phyloP scores from a whole-genome alignment of 2,888 invertebrate species.

The Zygaena filipendulae region DNA sequence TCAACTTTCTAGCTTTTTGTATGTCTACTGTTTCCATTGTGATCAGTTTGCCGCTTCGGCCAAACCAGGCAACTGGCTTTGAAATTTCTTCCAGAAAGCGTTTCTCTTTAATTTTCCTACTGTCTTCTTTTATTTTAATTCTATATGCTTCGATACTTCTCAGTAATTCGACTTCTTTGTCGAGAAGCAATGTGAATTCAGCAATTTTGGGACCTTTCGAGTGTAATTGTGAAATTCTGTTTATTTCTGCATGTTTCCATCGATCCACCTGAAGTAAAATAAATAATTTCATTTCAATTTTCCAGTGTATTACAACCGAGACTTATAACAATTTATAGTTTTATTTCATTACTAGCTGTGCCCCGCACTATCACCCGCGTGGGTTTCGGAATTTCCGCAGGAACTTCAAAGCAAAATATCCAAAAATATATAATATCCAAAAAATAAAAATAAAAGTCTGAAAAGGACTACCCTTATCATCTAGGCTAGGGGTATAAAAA shows the following conservation, averaged over 20 bases:
- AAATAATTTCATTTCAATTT: no score
- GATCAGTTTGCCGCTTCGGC: constrained; percentile 75
- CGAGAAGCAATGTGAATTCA: constrained; percentile 75
- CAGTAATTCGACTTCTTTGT: constrained; percentile 78
- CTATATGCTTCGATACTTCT: constrained; percentile 76
- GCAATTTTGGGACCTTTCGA: constrained; percentile 77
- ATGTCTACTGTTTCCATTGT: constrained; percentile 86
- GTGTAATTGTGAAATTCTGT: constrained; percentile 71
- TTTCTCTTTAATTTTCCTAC: constrained; percentile 68
- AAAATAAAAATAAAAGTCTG: no score
- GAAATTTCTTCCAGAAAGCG: constrained; percentile 75
- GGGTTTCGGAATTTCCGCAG: no score
- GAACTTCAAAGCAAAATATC: no score
- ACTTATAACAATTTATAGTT: no score
- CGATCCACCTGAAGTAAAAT: constrained; percentile 66
- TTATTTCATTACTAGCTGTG: no score
- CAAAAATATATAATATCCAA: no score
- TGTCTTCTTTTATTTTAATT: constrained; percentile 68
- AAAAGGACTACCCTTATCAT: no score
- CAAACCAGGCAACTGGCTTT: constrained; percentile 80
- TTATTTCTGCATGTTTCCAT: constrained; percentile 74
- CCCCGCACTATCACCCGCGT: no score
- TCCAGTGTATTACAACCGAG: no score
- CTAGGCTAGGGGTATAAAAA: no score
- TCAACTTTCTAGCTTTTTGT: constrained; percentile 80